Percentiles rank a stretch among this genome's conserved stretches.
Conservation (phyloP, 2,797 vertebrate genomes). For the Crypturellus tataupa region DNA sequence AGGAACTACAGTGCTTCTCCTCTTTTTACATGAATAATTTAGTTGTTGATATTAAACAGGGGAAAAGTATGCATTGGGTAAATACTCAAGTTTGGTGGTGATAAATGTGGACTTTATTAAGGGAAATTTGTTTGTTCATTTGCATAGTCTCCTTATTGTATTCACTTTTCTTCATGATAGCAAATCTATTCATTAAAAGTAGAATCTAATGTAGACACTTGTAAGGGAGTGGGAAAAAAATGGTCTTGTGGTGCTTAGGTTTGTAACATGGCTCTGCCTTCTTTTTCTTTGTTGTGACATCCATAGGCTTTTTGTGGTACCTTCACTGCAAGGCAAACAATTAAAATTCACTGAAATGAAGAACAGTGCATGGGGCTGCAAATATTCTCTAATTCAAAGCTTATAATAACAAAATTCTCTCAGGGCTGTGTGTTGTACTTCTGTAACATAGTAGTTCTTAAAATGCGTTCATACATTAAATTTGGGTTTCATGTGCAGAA, state of each 20-base stretch:
- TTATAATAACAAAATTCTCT: constrained; percentile 34
- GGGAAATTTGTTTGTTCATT: neutral
- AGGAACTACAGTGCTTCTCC: neutral
- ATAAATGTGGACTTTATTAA: neutral
- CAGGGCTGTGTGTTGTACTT: constrained; percentile 34
- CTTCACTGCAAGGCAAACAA: constrained; percentile 15
- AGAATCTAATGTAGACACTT: neutral
- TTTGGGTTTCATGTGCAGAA: constrained; percentile 56
- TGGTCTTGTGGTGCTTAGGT: constrained; percentile 16
- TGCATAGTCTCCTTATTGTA: neutral
- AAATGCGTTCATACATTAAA: constrained; percentile 67
- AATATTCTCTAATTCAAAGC: constrained; percentile 36
- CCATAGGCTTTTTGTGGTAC: constrained; percentile 28
- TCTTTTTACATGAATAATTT: neutral
- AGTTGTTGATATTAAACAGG: neutral
- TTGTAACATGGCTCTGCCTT: constrained; percentile 41
- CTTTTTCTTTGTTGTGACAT: constrained; percentile 41
- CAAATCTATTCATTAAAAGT: neutral
- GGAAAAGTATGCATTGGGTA: neutral
- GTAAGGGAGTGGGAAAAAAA: constrained; percentile 35
- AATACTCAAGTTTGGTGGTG: neutral
- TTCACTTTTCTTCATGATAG: neutral
- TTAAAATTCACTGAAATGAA: constrained; percentile 59
- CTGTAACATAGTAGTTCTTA: constrained; percentile 64
- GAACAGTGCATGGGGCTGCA: constrained; percentile 27